Base-by-base conservation (phyloP, 2,888 invertebrate genomes). In the Lordiphosa andalusiaca region DNA sequence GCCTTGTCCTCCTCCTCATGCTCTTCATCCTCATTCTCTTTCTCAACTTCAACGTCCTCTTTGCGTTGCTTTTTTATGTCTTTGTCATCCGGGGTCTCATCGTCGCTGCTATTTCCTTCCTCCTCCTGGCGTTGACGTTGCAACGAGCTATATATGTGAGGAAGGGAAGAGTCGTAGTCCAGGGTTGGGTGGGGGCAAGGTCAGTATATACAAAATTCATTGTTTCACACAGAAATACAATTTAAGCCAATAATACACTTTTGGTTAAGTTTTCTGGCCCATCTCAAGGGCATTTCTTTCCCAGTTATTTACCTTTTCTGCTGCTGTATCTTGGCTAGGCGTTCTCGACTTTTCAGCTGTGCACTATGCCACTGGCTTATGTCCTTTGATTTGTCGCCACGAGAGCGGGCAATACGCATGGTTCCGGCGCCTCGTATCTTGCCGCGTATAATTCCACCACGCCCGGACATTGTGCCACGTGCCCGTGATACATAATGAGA, bases 311-410 rank as follows among this genome's bases (percentile, higher is more conserved):
- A 89, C 89, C 89, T 89, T 88, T 89, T 88, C 74, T 90, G 71
- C 63, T 86, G 88, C 78, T 89, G 88, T 73, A 89, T 89, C 77
- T 89, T 89, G 58, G 89, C 73, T 62, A 88, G 73, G 67, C 89
- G 87, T 56, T 86, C 87, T 59, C 87, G 86, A 80, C 89, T 89
- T 86, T 88, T 89, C 60, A 89, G 88, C 70, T 87, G 87, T 40
- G 89, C 88, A 69, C 85, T 81, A 56, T 89, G 67, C 58, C 89
- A 75, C 74, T 88, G 87, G 78, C 82, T 81, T 73, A 89, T 71
- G 73, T 89, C 89, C 50, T 84, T 81, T 30, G 88, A 83, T 71
- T 88, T 88, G 66, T 76, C 77, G 25, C 67, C 16, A 33, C 87
- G 77, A 33, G 72, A 68, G 60, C 86, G 85, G 46, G 86, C 84